These are phyloP conservation scores for Eleutherodactylus coqui DNA, from an alignment of 2,797 vertebrate genomes.

Conservation along the genomic window DNA sequence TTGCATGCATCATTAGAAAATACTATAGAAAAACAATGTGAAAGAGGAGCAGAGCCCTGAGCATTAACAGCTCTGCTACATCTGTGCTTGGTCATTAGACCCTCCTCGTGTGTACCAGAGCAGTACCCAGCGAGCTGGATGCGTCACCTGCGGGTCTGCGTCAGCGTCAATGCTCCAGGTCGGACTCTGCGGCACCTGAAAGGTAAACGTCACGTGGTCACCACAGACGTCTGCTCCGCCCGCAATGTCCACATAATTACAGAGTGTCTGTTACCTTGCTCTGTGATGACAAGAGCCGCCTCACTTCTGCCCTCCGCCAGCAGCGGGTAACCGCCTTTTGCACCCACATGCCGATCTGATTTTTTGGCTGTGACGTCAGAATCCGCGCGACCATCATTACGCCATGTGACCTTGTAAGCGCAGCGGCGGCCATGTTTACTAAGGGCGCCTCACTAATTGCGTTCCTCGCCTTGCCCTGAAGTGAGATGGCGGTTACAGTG, in stretches of 20 bases:
- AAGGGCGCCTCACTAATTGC: not conserved
- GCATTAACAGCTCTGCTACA: no score
- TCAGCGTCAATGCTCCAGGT: constrained; percentile 37
- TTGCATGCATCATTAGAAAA: no score
- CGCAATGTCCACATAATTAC: not conserved
- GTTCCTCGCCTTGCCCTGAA: not conserved
- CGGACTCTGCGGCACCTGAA: constrained; percentile 47
- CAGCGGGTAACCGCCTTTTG: not conserved
- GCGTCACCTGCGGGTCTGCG: not conserved
- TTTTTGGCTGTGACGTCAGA: constrained; percentile 8
- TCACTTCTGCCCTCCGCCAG: not conserved
- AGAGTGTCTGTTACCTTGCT: constrained; percentile 11
- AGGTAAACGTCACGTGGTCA: not conserved
- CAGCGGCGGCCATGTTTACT: constrained; percentile 52
- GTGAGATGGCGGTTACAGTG: constrained; percentile 20
- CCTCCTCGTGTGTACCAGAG: no score
- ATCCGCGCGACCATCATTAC: not conserved
- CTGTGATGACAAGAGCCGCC: not conserved
- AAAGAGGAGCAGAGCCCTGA: no score
- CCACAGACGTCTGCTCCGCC: not conserved
- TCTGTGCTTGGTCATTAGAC: no score
- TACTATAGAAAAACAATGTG: no score
- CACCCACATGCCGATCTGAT: constrained; percentile 29
- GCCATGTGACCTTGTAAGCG: constrained; percentile 28
- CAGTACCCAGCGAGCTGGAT: no score